Base-by-base conservation (phyloP, 2,888 invertebrate genomes). In the Amorpha juglandis region DNA sequence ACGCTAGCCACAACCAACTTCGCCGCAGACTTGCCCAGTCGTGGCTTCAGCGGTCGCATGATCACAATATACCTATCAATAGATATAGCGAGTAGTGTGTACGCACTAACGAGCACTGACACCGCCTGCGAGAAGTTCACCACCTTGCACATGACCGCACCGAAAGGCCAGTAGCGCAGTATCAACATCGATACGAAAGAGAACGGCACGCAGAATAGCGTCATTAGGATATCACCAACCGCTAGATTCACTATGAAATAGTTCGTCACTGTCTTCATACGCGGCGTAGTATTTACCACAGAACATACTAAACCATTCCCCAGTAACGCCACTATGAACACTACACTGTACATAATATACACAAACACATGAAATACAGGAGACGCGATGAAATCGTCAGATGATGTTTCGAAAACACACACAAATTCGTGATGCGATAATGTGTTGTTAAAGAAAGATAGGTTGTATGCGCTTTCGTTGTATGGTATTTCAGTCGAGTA, bases 231-330 rank as follows among this genome's bases (percentile, higher is more conserved):
- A 84, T 98, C 98, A 51, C 98, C 97, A 50, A 98, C 94, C 0
- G 98, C 98, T 72, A 98, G 92, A 86, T 97, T 97, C 81, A 97
- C 96, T 80, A 98, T 97, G 86, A 98, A 98, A 87, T 95, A 97
- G 87, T 98, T 98, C 52, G 98, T 98, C 3, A 98, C 98, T 0
- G 98, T 98, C 77, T 97, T 95, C 98, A 98, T 98, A 50, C 97
- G 94, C 0, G 97, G 96, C 14, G 96, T 96, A 4, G 96, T 95
- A 72, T 96, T 94, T 0, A 98, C 98, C 33, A 98, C 97, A 85
- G 97, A 98, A 85, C 98, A 98, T 27, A 98, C 98, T 62, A 96
- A 94, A 63, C 96, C 96, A 80, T 97, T 97, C 16, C 97, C 97
- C 7, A 95, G 77, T 12, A 97, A 86, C 0, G 97, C 96, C 55